Base-by-base conservation (phyloP, 2,797 vertebrate species). In the Fundulus diaphanus region DNA sequence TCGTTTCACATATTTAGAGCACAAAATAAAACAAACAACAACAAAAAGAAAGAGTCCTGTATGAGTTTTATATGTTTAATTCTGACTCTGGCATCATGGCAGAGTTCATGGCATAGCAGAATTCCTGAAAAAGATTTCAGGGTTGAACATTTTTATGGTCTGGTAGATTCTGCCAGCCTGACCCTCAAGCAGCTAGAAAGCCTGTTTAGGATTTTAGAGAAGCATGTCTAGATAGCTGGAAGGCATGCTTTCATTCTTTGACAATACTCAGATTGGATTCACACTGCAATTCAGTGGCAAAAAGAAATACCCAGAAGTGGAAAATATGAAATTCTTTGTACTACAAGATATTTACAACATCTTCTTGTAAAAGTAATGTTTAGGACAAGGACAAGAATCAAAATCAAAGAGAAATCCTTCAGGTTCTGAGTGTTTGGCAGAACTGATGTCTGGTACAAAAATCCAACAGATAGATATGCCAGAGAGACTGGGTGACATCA, bases 361-460 rank as follows among this genome's bases (percentile, higher is more conserved):
- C 27, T 11, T 68, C 81, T 37, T 12, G 18, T 40, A 29, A 68
- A 18, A 42, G 49, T 63, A 3, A 1, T 63, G 31, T 67, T 61
- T 63, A 59, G 40, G 44, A 59, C 27, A 48, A 71, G 52, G 37
- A 70, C 29, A 46, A 65, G 69, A 20, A 80, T 74, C 67, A 65
- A 66, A 67, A 74, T 40, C 29, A 63, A 78, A 52, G 61, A 63
- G 16, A 44, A 69, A 73, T 7, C n/a, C 15, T 24, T 88, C 81
- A 59, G 46, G 15, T 77, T 79, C 54, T 29, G 79, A 84, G 76
- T 86, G 81, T 87, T 90, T 91, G 88, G 68, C 81, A 85, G 85
- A 89, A 92, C 81, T 89, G 90, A 91, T 94, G 90, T 90, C 87
- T 88, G 78, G 74, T 82, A 78, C 83, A 91, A 91, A 92, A 90